Evolutionary conservation across 2,113 vertebrate genomes (phyloP).

Genomic region (Gallinago paraguaiae): DNA sequence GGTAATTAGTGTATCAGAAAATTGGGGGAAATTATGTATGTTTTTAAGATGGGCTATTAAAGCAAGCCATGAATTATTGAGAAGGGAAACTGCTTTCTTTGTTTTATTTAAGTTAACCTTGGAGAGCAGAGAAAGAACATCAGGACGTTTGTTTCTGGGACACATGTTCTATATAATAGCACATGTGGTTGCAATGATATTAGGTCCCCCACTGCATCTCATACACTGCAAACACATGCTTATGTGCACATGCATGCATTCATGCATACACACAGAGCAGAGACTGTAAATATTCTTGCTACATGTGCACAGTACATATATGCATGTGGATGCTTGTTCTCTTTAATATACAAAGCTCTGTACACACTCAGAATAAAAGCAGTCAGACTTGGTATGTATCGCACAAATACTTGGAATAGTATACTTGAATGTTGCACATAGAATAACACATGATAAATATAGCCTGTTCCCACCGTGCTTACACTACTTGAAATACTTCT

Average conservation of each 20-base stretch:
- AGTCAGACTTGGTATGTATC: conserved; percentile 11
- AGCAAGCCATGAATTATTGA: conserved; percentile 65
- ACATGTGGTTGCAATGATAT: background rate
- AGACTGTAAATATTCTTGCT: background rate
- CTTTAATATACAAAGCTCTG: background rate
- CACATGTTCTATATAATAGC: background rate
- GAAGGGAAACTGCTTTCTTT: conserved; percentile 54
- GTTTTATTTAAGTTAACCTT: conserved; percentile 64
- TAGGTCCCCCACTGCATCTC: background rate
- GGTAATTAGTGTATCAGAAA: conserved; percentile 73
- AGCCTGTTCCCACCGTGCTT: conserved; percentile 38
- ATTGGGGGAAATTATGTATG: conserved; percentile 66
- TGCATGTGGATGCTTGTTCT: background rate
- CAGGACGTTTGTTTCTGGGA: background rate
- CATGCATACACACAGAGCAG: background rate
- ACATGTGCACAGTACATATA: background rate
- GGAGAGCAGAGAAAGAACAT: conserved; percentile 21
- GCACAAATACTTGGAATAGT: conserved; percentile 27
- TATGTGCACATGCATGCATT: background rate
- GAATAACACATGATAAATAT: conserved; percentile 39
- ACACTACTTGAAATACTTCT: background rate
- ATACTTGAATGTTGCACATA: conserved; percentile 9
- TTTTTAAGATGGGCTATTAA: conserved; percentile 70
- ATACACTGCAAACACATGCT: background rate
- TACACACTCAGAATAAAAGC: background rate